Conservation (phyloP, 2,888 invertebrate species). For the Apodemia zela region DNA sequence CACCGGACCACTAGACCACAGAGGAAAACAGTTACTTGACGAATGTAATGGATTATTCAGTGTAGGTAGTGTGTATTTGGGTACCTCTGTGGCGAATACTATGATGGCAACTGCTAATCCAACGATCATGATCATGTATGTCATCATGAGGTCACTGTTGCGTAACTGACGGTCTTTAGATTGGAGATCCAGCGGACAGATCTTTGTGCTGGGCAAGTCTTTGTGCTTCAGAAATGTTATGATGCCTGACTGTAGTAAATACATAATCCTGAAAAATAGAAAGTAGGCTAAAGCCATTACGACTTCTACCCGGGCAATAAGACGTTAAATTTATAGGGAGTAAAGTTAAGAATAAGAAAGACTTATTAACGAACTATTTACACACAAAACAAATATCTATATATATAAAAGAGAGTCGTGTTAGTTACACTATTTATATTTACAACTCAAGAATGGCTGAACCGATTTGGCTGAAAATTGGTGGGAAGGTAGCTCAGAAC, state of each 20-base stretch:
- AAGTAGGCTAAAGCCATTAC: background rate
- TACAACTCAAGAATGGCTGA: too few species aligned
- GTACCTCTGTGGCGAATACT: slow-evolving; percentile 84
- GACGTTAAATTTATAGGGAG: background rate
- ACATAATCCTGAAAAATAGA: slow-evolving; percentile 78
- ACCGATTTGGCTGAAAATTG: too few species aligned
- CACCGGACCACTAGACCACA: too few species aligned
- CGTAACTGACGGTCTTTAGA: slow-evolving; percentile 88
- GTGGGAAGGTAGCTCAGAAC: too few species aligned
- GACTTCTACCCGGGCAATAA: background rate
- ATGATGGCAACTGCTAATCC: slow-evolving; percentile 84
- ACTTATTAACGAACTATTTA: too few species aligned
- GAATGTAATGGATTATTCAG: too few species aligned
- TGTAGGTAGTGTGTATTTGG: too few species aligned
- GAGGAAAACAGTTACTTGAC: too few species aligned
- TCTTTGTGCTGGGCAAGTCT: slow-evolving; percentile 86
- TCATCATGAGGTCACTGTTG: slow-evolving; percentile 88
- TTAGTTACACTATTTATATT: too few species aligned
- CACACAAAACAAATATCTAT: too few species aligned
- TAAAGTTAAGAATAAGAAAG: too few species aligned
- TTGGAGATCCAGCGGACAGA: slow-evolving; percentile 90
- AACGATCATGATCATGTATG: slow-evolving; percentile 86
- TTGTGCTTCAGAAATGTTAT: slow-evolving; percentile 82
- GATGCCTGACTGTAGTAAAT: slow-evolving; percentile 88
- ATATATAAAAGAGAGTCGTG: too few species aligned